Percentiles rank a stretch among this genome's conserved stretches.
phyloP scores from a whole-genome alignment of 2,888 invertebrate species.

The Polyommatus iphigenia region DNA sequence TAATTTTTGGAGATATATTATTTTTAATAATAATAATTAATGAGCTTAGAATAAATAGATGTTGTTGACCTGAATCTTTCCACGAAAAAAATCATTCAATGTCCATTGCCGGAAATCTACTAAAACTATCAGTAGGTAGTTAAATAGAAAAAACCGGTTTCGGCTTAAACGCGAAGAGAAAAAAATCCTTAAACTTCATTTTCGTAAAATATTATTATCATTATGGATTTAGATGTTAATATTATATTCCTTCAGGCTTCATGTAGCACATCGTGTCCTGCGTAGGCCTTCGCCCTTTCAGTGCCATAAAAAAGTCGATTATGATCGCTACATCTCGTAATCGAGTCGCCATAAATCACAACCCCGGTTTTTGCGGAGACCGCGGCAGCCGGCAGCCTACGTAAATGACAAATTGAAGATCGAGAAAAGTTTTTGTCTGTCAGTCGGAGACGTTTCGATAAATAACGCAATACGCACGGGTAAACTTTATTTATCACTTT shows the following conservation, averaged over 20 bases:
- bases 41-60: too few species aligned
- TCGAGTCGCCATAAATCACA: constrained; percentile 1
- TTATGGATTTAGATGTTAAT: too few species aligned
- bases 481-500: not conserved
- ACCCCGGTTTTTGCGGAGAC: constrained; percentile 3
- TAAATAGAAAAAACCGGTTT: too few species aligned
- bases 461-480: constrained; percentile 9
- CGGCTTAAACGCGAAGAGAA: too few species aligned
- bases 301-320: not conserved
- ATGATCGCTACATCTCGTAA: constrained; percentile 17
- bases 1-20: not conserved
- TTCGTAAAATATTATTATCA: too few species aligned
- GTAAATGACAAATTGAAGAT: constrained; percentile 11
- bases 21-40: not conserved
- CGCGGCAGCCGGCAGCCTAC: constrained; percentile 5
- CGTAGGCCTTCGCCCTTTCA: not conserved
- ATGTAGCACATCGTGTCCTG: not conserved
- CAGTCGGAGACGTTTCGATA: not conserved
- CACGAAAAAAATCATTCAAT: not conserved
- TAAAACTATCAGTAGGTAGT: too few species aligned
- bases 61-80: not conserved
- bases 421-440: not conserved
- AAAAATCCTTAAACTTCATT: too few species aligned
- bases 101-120: too few species aligned
- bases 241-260: too few species aligned